phyloP scores from a whole-genome alignment of 1,140 invertebrate genomes.

The Lepidostoma basale region DNA sequence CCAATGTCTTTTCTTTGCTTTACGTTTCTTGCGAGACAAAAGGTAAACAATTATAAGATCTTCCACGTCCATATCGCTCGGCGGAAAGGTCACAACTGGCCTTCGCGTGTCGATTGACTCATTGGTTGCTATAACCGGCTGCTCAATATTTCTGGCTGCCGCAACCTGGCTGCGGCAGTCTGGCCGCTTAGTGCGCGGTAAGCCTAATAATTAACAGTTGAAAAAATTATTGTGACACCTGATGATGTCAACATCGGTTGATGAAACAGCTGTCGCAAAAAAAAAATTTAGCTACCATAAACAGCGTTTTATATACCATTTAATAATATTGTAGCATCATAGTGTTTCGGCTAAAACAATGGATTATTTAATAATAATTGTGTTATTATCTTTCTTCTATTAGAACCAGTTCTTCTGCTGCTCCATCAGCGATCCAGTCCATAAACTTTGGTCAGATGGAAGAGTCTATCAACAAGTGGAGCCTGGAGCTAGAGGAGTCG shows the following conservation, averaged over 20 bases:
- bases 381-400: conserved; percentile 44
- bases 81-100: too few relatives aligned
- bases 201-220: neutral
- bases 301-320: neutral
- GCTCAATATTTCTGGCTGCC: too few relatives aligned
- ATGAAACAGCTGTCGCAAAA: too few relatives aligned
- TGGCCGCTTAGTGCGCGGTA: too few relatives aligned
- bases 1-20: too few relatives aligned
- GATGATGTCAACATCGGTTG: neutral
- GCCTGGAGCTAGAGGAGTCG: conserved; percentile 89
- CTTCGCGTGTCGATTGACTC: too few relatives aligned
- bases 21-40: too few relatives aligned
- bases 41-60: too few relatives aligned
- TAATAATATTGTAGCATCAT: neutral
- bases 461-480: conserved; percentile 96
- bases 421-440: conserved; percentile 56
- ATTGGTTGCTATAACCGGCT: too few relatives aligned
- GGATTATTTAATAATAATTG: neutral
- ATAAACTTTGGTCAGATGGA: conserved; percentile 90
- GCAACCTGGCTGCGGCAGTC: too few relatives aligned
- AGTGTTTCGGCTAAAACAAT: neutral
- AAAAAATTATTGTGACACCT: neutral
- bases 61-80: too few relatives aligned
- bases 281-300: conserved; percentile 11
- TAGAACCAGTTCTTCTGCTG: conserved; percentile 53